phyloP scores from a whole-genome alignment of 2,888 invertebrate species.

The Danaus chrysippus region DNA sequence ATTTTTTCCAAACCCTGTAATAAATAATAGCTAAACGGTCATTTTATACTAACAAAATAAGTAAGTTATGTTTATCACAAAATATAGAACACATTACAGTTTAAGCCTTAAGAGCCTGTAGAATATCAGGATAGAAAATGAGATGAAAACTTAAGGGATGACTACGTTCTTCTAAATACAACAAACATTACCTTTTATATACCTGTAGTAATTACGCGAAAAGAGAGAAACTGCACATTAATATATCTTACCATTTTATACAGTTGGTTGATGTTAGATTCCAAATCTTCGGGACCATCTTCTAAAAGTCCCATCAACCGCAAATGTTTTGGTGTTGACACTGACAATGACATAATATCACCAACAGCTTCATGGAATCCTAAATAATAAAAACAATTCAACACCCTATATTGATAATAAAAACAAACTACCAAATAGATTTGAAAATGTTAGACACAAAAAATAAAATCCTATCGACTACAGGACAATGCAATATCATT shows the following conservation, averaged over 20 bases:
- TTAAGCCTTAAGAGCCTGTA: no score
- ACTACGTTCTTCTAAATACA: no score
- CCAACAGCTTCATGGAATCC: conserved; percentile 89
- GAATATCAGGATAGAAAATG: no score
- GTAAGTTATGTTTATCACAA: background rate
- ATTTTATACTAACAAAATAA: background rate
- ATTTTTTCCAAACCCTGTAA: conserved; percentile 83
- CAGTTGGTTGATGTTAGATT: conserved; percentile 82
- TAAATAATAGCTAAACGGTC: conserved; percentile 53
- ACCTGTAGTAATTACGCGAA: no score
- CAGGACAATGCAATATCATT: no score
- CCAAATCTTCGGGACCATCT: conserved; percentile 78
- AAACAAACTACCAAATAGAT: no score
- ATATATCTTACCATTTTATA: conserved; percentile 76
- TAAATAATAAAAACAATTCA: conserved; percentile 26
- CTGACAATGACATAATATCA: conserved; percentile 84
- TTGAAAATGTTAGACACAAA: background rate
- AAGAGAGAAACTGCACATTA: no score
- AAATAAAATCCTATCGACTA: background rate
- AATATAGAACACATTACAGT: background rate
- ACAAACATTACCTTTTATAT: no score
- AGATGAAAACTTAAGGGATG: no score
- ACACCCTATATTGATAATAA: no score
- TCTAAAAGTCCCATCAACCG: conserved; percentile 82
- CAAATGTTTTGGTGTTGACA: conserved; percentile 84